Evolutionary conservation across 2,113 vertebrate species (phyloP).

Genomic region (Semnornis frantzii): DNA sequence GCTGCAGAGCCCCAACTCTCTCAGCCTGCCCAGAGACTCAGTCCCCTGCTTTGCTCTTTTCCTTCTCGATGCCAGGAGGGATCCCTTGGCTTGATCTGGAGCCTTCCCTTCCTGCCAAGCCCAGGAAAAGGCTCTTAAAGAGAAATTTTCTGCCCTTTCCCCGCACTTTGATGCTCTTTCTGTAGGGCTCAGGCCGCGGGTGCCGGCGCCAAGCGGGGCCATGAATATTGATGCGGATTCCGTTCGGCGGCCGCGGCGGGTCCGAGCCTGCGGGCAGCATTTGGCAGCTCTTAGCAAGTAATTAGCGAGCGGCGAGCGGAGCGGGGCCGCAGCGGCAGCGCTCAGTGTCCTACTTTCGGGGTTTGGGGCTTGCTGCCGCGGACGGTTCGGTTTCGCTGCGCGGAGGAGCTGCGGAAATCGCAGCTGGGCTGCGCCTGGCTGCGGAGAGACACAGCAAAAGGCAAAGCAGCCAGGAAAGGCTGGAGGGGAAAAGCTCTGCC

Average conservation of each 20-base stretch:
- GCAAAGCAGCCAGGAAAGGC: not conserved
- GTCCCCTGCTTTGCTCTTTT: not conserved
- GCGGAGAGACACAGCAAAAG: not conserved
- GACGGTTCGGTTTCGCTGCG: not conserved
- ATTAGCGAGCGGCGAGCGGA: conserved; percentile 71
- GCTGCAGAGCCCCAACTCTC: too few relatives aligned
- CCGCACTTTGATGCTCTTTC: not conserved
- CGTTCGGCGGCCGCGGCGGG: conserved; percentile 43
- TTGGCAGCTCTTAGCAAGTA: conserved; percentile 39
- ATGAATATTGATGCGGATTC: conserved; percentile 73
- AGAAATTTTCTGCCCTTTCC: not conserved
- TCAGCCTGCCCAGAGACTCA: too few relatives aligned
- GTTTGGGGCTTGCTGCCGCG: not conserved
- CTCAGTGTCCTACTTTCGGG: conserved; percentile 26
- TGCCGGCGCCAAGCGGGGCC: conserved; percentile 38
- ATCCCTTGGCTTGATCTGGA: too few relatives aligned
- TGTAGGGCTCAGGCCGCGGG: not conserved
- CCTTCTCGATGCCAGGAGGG: not conserved
- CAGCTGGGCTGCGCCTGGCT: not conserved
- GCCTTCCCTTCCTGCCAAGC: not conserved
- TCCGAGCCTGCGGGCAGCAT: conserved; percentile 56
- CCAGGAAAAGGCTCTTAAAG: not conserved
- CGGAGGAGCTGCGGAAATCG: not conserved
- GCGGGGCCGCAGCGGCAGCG: conserved; percentile 30
- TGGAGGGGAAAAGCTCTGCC: not conserved